phyloP scores from a whole-genome alignment of 2,113 vertebrate species.

The Phalacrocorax aristotelis region DNA sequence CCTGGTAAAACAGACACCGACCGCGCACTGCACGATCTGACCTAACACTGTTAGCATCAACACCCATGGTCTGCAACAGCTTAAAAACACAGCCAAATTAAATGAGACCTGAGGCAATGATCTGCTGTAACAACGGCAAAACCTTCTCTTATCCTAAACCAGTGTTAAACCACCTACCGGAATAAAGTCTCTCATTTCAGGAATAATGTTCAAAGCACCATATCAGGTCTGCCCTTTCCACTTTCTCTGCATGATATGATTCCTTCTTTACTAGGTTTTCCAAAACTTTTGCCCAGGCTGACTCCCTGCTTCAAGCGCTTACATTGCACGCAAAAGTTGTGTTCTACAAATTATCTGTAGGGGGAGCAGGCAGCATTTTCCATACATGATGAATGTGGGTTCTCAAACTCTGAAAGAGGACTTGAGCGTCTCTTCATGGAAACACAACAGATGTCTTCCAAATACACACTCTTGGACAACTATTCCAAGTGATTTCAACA shows the following conservation, averaged over 20 bases:
- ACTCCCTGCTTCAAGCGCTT: not conserved
- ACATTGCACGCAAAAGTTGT: not conserved
- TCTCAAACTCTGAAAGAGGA: not conserved
- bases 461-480: not conserved
- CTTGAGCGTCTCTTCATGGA: not conserved
- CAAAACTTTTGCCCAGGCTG: not conserved
- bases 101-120: not conserved
- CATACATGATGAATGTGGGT: not conserved
- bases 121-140: not conserved
- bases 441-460: not conserved
- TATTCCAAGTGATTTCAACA: not conserved
- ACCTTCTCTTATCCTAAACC: not conserved
- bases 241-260: not conserved
- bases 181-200: not conserved
- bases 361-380: not conserved
- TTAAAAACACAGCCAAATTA: not conserved
- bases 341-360: not conserved
- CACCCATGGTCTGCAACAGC: not conserved
- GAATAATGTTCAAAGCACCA: not conserved
- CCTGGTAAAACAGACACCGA: not conserved
- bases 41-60: rapidly evolving
- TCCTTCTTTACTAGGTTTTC: not conserved
- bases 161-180: not conserved
- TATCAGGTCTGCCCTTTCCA: not conserved
- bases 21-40: too few relatives aligned